A percentile compares a stretch with the other conserved stretches of the same genome.
These are phyloP conservation scores for Brachypterus glaber DNA, from an alignment of 2,888 invertebrate species.

Conservation along the genomic window DNA sequence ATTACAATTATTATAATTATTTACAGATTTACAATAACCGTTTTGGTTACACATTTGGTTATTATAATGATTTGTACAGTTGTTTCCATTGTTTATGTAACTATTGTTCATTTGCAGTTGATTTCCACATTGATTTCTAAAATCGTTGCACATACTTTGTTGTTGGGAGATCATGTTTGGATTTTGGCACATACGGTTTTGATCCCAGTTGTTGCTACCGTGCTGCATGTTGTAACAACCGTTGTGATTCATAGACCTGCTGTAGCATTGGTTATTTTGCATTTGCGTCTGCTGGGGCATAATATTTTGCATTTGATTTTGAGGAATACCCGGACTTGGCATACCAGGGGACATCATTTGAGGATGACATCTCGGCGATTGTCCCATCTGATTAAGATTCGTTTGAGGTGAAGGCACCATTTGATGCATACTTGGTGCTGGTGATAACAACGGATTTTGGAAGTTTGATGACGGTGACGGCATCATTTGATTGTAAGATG, in stretches of 20 bases:
- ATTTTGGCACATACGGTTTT: constrained; percentile 23
- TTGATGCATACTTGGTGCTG: constrained; percentile 21
- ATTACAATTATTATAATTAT: constrained; percentile 25
- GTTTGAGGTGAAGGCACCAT: constrained; percentile 18
- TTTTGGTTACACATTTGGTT: constrained; percentile 30
- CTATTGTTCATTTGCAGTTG: constrained; percentile 23
- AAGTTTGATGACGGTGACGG: constrained; percentile 27
- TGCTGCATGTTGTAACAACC: constrained; percentile 29
- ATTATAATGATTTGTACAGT: constrained; percentile 28
- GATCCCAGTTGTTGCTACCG: constrained; percentile 26
- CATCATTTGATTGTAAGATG: constrained; percentile 24
- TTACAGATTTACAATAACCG: constrained; percentile 19
- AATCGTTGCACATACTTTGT: constrained; percentile 22
- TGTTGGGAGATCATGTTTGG: constrained; percentile 20
- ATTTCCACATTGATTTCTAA: constrained; percentile 25
- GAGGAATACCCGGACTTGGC: constrained; percentile 20
- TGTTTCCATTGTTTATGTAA: constrained; percentile 21
- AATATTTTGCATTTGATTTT: constrained; percentile 18
- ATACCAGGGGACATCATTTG: constrained; percentile 28
- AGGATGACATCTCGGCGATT: constrained; percentile 29
- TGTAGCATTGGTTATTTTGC: constrained; percentile 25
- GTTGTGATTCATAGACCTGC: constrained; percentile 24
- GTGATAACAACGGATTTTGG: constrained; percentile 24
- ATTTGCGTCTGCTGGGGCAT: constrained; percentile 19
- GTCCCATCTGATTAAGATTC: constrained; percentile 23